Evolutionary conservation across 2,797 vertebrate genomes (phyloP), one percentile per base, ranked within the genome.

Genomic region (Enteromius mattozi): DNA sequence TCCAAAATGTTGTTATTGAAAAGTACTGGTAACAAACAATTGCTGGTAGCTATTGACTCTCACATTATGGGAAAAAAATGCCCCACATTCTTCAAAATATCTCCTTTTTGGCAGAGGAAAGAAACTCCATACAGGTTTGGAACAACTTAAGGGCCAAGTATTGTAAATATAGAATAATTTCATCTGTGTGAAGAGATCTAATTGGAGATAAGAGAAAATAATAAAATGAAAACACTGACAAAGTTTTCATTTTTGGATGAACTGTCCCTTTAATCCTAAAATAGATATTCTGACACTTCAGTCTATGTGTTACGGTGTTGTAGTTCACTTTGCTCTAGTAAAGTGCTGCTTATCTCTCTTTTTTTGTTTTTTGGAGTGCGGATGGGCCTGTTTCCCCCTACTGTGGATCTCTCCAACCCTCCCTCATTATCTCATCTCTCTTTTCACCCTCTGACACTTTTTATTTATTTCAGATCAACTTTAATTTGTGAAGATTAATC

Each of bases 401-500:
- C 14, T 79, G 42, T 70, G 51, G 42, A 40, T 2, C 3, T 59
- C 33, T 83, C 47, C 47, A 47, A 47, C 63, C 63, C 78, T 80
- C 47, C 37, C 78, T 80, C 78, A 74, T 80, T 78, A 77, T 84
- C 82, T 84, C 78, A 68, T 75, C 70, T 80, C 19, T 70, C 19
- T 70, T 72, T 16, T 80, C 56, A 79, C 77, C 69, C 83, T 83
- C 61, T 59, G 56, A 75, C 30, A 80, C 69, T 56, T 72, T 84
- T 80, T 84, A 84, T 90, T 88, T 82, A 78, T 85, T 87, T 86
- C 47, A 85, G 72, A 84, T 86, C 81, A 85, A 83, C 81, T 87
- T 86, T 86, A 86, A 88, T 88, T 90, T 83, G 81, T 83, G 83
- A 69, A 87, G 87, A 88, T 90, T 88, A 90, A 88, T 87, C 87